Evolutionary conservation across 2,888 invertebrate species (phyloP), one percentile per base, ranked within the genome.

Genomic region (Amiota mariae): DNA sequence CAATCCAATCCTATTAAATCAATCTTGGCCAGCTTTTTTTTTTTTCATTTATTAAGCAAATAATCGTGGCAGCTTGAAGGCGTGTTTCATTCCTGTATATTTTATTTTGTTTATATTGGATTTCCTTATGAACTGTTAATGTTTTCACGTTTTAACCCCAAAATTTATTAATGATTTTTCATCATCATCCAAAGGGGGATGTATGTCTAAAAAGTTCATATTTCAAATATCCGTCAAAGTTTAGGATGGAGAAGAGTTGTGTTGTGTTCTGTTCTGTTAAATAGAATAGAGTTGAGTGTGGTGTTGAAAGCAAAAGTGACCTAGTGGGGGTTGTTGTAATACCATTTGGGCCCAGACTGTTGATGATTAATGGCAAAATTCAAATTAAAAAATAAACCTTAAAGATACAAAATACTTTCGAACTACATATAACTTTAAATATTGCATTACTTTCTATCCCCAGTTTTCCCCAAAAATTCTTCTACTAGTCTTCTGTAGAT

Each of bases 81-180:
- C 48, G 66, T 48, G 12, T 3, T 49, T 0, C 18, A 49, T 18
- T 54, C n/a, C 36, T 36, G 4, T 2, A 36, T 6, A 36, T 36
- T 36, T 2, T 24, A 24, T 2, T 84, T 85, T 73, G 78, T 73
- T 78, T 78, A 75, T 71, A 66, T 75, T 82, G 81, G 82, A 80
- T 82, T 85, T 85, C 75, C 81, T 85, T 82, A 82, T 85, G 77
- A 82, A 82, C n/a, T 70, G 18, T 47, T 71, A 54, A 73, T 76
- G 76, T 78, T 76, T 76, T 73, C 79, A 76, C 77, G 77, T 79
- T 85, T 85, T 82, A 85, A 86, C 86, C 86, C 84, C 81, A 84
- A 36, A 85, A 84, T 84, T 85, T 85, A 84, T 84, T 84, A 84
- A 84, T 84, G 84, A 84, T 79, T 86, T 36, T 36, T 36, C 36